Evolutionary conservation across 2,888 invertebrate genomes (phyloP).

Genomic region (Meliscaeva auricollis): DNA sequence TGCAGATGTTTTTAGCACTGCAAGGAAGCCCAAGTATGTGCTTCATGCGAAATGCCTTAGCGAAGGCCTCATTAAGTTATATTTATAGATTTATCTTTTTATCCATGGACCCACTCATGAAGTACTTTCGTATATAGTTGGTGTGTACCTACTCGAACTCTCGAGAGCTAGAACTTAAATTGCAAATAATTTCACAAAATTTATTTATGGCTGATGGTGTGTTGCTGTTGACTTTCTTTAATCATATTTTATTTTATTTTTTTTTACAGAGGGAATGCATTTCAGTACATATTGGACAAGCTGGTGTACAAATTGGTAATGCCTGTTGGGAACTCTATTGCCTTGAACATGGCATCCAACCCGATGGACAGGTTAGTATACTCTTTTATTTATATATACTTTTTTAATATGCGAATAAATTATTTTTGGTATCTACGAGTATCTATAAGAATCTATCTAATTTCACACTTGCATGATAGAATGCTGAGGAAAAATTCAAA

Average conservation of each 20-base stretch:
- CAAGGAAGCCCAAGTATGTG: slow-evolving; percentile 26
- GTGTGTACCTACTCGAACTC: slow-evolving; percentile 29
- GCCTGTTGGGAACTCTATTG: slow-evolving; percentile 95
- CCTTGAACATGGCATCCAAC: slow-evolving; percentile 93
- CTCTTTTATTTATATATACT: background rate
- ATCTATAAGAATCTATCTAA: background rate
- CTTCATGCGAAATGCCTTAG: slow-evolving; percentile 43
- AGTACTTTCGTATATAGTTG: background rate
- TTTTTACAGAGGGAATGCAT: slow-evolving; percentile 91
- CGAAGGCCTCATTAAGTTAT: slow-evolving; percentile 69
- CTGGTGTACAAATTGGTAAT: slow-evolving; percentile 94
- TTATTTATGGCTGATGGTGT: slow-evolving; percentile 43
- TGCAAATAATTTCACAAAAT: slow-evolving; percentile 68
- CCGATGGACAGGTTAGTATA: slow-evolving; percentile 87
- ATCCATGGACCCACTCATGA: slow-evolving; percentile 64
- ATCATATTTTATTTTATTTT: slow-evolving; percentile 27
- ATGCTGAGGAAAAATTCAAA: background rate
- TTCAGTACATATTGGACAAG: slow-evolving; percentile 94
- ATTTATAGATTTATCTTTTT: slow-evolving; percentile 71
- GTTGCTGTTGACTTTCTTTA: slow-evolving; percentile 55
- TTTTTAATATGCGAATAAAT: slow-evolving; percentile 16
- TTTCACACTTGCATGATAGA: background rate
- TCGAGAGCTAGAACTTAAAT: slow-evolving; percentile 68
- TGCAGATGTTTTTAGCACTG: slow-evolving; percentile 52
- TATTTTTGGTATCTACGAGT: slow-evolving; percentile 40